A percentile compares a stretch with the other conserved stretches of the same genome.
Evolutionary conservation across 2,113 vertebrate species (phyloP).

Genomic region (Orthochromis indermauri): DNA sequence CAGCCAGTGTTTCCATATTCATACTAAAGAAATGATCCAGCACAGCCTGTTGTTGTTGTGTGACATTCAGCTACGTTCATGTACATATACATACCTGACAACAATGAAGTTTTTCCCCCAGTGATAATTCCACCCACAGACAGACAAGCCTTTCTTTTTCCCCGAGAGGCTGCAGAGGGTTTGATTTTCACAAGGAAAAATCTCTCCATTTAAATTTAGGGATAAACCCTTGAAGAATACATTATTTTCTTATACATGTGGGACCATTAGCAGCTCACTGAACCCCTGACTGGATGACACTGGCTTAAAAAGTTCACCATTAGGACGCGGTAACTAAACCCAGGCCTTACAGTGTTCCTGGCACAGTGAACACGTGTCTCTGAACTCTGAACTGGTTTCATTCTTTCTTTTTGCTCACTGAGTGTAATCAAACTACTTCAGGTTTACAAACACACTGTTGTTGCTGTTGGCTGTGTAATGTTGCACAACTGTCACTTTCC

Average conservation of each 20-base stretch:
- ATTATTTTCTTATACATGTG: not conserved
- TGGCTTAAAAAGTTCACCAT: not conserved
- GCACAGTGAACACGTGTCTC: not conserved
- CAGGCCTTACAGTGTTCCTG: not conserved
- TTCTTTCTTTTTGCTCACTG: not conserved
- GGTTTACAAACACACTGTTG: not conserved
- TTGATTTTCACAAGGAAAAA: not conserved
- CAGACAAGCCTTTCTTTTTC: not conserved
- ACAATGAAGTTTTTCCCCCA: fast-evolving
- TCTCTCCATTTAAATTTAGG: not conserved
- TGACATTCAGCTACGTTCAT: not conserved
- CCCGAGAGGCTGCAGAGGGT: not conserved
- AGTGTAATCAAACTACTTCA: not conserved
- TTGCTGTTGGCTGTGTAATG: not conserved
- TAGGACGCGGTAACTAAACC: fast-evolving
- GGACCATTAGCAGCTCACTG: not conserved
- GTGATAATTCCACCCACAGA: not conserved
- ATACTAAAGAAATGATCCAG: not conserved
- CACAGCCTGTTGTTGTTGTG: not conserved
- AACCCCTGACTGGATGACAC: not conserved
- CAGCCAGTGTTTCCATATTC: not conserved
- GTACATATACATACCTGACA: not conserved
- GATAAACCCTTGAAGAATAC: not conserved
- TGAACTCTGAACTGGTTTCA: not conserved
- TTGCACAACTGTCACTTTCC: not conserved